Conservation (phyloP, 2,797 vertebrate genomes). For the Tauraco hartlaubi region DNA sequence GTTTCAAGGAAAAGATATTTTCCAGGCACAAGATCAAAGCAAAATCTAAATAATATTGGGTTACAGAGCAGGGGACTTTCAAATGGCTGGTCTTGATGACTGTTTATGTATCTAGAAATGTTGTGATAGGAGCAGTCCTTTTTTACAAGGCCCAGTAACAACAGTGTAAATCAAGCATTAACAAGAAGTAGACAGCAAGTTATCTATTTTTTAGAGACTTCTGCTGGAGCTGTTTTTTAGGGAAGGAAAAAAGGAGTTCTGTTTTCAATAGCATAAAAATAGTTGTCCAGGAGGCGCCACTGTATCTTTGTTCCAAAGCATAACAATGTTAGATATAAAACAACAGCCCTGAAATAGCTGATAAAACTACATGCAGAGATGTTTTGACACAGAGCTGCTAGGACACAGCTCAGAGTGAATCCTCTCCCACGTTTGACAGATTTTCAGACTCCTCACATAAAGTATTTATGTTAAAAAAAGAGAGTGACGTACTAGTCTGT, state of each 20-base stretch:
- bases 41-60: slow-evolving; percentile 53
- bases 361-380: background rate
- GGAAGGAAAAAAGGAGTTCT: slow-evolving; percentile 7
- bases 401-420: background rate
- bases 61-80: slow-evolving; percentile 62
- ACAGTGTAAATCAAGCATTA: slow-evolving; percentile 66
- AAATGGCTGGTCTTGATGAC: slow-evolving; percentile 39
- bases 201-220: slow-evolving; percentile 30
- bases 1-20: slow-evolving; percentile 75
- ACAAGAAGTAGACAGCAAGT: slow-evolving; percentile 62
- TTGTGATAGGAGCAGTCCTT: slow-evolving; percentile 60
- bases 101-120: slow-evolving; percentile 74
- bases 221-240: background rate
- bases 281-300: slow-evolving; percentile 43
- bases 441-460: background rate
- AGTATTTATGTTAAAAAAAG: background rate
- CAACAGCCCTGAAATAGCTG: slow-evolving; percentile 33
- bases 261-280: slow-evolving; percentile 65
- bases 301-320: slow-evolving; percentile 66
- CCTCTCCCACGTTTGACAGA: background rate
- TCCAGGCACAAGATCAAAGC: slow-evolving; percentile 76
- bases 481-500: rapidly evolving
- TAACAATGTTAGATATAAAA: slow-evolving; percentile 58
- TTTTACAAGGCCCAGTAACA: slow-evolving; percentile 53
- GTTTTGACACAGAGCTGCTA: background rate